A percentile compares a stretch with the other conserved stretches of the same genome.
These are phyloP conservation scores for Psettodes erumei DNA, from an alignment of 2,113 vertebrate genomes.

Conservation along the genomic window DNA sequence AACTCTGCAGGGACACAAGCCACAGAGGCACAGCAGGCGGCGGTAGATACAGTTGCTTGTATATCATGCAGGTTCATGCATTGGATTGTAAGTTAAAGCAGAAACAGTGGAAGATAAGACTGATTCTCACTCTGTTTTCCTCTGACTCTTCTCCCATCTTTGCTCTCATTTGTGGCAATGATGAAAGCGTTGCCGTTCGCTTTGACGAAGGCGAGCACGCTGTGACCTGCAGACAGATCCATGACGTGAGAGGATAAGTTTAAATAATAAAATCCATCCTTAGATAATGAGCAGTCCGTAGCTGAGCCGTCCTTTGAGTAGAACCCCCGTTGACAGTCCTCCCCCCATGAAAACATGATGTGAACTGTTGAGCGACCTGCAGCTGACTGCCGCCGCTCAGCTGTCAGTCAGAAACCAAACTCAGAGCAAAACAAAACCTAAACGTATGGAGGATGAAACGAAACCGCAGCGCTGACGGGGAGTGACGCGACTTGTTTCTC, in stretches of 20 bases:
- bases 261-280: not conserved
- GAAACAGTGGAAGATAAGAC: not conserved
- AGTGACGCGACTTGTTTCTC: too few species aligned
- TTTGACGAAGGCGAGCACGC: conserved; percentile 38
- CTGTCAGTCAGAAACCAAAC: not conserved
- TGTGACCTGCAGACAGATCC: conserved; percentile 25
- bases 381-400: not conserved
- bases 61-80: too few species aligned
- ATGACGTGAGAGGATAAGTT: not conserved
- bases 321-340: conserved; percentile 53
- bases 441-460: too few species aligned
- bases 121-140: conserved; percentile 60
- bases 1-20: conserved; percentile 33
- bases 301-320: not conserved
- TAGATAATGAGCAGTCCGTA: fast-evolving
- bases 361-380: too few species aligned
- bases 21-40: not conserved
- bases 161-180: not conserved
- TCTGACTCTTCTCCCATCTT: conserved; percentile 33
- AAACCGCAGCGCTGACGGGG: too few species aligned
- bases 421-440: too few species aligned
- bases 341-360: conserved; percentile 62
- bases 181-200: conserved; percentile 36
- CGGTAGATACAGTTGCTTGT: not conserved
- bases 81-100: not conserved